A percentile compares a stretch with the other conserved stretches of the same genome.
phyloP scores from a whole-genome alignment of 2,888 invertebrate species.

The Tenthredo amoena region DNA sequence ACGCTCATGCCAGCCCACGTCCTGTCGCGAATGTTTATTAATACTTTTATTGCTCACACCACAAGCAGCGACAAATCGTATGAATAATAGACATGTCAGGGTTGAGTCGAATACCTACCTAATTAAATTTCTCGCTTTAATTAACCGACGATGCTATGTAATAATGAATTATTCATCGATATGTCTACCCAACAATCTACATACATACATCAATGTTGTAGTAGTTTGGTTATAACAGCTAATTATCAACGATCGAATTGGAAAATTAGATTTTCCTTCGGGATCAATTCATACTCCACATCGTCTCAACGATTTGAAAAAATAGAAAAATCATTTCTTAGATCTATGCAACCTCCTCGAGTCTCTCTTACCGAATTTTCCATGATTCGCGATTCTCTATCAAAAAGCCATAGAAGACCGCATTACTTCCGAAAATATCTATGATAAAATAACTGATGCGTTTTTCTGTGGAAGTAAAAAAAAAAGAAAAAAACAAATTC shows the following conservation, averaged over 20 bases:
- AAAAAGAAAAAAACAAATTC: neutral
- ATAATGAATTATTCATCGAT: neutral
- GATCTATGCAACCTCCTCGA: too few species aligned
- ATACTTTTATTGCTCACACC: constrained; percentile 4
- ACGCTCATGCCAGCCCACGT: constrained; percentile 30
- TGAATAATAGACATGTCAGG: constrained; percentile 14
- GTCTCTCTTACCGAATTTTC: too few species aligned
- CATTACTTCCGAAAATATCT: too few species aligned
- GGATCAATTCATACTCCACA: too few species aligned
- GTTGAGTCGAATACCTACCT: neutral
- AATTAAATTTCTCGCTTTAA: neutral
- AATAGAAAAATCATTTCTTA: too few species aligned
- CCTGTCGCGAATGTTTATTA: constrained; percentile 30
- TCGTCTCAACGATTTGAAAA: too few species aligned
- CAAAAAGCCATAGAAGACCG: too few species aligned
- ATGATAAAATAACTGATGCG: neutral
- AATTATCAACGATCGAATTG: neutral
- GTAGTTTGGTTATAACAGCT: neutral
- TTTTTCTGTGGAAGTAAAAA: neutral
- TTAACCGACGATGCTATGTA: neutral
- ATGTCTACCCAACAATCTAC: neutral
- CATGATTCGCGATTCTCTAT: too few species aligned
- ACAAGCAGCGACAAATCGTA: neutral
- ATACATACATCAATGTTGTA: neutral
- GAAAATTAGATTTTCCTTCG: too few species aligned